Percentiles rank a stretch among this genome's conserved stretches.
Conservation (phyloP, 2,797 vertebrate species). For the Thaleichthys pacificus region DNA sequence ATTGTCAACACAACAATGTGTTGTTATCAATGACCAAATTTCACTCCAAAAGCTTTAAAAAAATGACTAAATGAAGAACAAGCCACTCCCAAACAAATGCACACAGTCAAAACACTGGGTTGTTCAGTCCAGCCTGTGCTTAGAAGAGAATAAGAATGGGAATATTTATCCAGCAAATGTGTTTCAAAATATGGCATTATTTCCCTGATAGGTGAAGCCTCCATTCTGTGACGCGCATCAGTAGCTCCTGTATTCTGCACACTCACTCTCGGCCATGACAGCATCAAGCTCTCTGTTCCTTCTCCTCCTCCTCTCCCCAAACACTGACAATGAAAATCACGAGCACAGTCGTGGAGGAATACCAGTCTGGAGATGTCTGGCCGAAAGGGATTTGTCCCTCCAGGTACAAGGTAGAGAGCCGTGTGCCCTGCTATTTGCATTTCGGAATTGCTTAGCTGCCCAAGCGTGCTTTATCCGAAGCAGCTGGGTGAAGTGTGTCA, state of each 20-base stretch:
- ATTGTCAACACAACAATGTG: background rate
- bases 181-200: conserved; percentile 75
- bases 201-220: conserved; percentile 73
- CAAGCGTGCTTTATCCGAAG: conserved; percentile 89
- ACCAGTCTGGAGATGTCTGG: conserved; percentile 83
- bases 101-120: background rate
- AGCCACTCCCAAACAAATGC: background rate
- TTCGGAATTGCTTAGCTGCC: conserved; percentile 96
- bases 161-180: conserved; percentile 72
- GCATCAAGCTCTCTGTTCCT: conserved; percentile 61
- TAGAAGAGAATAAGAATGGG: conserved; percentile 39
- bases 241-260: conserved; percentile 72
- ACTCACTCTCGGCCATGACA: conserved; percentile 69
- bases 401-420: conserved; percentile 81
- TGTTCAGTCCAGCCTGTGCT: conserved; percentile 11
- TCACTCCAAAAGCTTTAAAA: background rate
- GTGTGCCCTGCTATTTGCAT: conserved; percentile 88
- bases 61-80: no score
- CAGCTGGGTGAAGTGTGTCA: conserved; percentile 91
- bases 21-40: background rate
- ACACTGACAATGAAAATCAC: conserved; percentile 78
- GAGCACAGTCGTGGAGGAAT: conserved; percentile 75
- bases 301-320: conserved; percentile 61
- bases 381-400: conserved; percentile 96
- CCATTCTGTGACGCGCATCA: conserved; percentile 71